Conservation (phyloP, 2,797 vertebrate genomes). For the Bryconaethiops microstoma region DNA sequence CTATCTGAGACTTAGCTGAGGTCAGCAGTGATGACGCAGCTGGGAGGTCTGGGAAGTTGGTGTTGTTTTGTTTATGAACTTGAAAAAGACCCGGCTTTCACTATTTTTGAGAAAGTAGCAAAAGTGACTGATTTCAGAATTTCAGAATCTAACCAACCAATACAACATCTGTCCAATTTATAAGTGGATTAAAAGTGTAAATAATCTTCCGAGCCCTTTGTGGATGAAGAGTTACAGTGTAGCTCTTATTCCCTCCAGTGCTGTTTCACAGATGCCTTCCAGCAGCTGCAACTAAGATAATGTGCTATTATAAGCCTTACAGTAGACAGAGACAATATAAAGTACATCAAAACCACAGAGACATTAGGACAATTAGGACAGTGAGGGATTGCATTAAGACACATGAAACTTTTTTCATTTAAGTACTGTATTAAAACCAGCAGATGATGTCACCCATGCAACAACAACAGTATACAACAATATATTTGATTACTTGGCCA, state of each 20-base stretch:
- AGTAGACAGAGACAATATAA: too few relatives aligned
- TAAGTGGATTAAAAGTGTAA: not conserved
- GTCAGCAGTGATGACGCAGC: conserved; percentile 20
- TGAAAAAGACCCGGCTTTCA: conserved; percentile 10
- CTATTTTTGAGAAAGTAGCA: not conserved
- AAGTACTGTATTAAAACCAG: not conserved
- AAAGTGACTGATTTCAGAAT: not conserved
- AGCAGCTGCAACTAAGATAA: too few relatives aligned
- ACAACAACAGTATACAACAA: not conserved
- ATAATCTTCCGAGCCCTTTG: not conserved
- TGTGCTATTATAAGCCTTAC: too few relatives aligned
- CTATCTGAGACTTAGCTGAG: conserved; percentile 37
- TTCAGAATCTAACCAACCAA: too few relatives aligned
- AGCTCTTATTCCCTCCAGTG: too few relatives aligned
- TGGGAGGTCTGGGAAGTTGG: conserved; percentile 25
- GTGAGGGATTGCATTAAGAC: not conserved
- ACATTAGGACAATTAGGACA: too few relatives aligned
- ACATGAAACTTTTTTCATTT: conserved; percentile 1
- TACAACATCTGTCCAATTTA: too few relatives aligned
- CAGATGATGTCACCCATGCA: not conserved
- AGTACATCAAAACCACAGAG: too few relatives aligned
- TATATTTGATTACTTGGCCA: not conserved
- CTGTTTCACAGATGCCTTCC: too few relatives aligned
- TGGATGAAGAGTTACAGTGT: not conserved
- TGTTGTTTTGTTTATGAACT: conserved; percentile 34